Evolutionary conservation across 2,797 vertebrate genomes (phyloP), one percentile per base, ranked within the genome.

Genomic region (Psittacula derbiana): DNA sequence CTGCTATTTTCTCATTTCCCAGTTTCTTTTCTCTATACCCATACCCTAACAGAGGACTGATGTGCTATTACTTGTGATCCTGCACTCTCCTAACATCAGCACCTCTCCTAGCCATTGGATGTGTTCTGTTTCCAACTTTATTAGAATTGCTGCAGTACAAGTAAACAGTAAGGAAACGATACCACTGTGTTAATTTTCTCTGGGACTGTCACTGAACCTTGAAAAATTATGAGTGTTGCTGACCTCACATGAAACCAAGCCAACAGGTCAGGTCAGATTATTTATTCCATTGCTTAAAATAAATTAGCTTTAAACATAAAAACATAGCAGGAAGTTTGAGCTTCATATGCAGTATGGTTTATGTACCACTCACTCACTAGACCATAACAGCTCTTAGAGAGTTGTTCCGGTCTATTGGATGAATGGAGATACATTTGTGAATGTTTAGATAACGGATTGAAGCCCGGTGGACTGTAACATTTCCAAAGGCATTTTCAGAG

Each of bases 391-490:
- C 53, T 86, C 75, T 85, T 93, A 0, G 0, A 31, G 76, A 89
- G 90, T 69, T 93, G 74, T 96, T 96, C 83, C 0, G 2, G 71
- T 96, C 88, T 75, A 3, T 65, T 86, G 79, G 50, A 72, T 85
- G 55, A 73, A 50, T 64, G 55, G 79, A 50, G 80, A 75, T 89
- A 72, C 74, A 73, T 96, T 95, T 95, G 80, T 4, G 47, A 93
- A 64, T 94, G 88, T 95, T 96, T 95, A 95, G 83, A 93, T 95
- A 97, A 89, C 89, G 90, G 86, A 92, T 92, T 91, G 64, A 91
- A 96, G n/a, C 52, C 61, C 44, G 65, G 30, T 43, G 92, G 83
- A 88, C 90, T 92, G 90, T 92, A 91, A 94, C 47, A 50, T 78
- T 93, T 91, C 92, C 84, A 93, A 95, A 66, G 20, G 4, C 38